Evolutionary conservation across 2,113 vertebrate genomes (phyloP).

Genomic region (Procavia capensis): DNA sequence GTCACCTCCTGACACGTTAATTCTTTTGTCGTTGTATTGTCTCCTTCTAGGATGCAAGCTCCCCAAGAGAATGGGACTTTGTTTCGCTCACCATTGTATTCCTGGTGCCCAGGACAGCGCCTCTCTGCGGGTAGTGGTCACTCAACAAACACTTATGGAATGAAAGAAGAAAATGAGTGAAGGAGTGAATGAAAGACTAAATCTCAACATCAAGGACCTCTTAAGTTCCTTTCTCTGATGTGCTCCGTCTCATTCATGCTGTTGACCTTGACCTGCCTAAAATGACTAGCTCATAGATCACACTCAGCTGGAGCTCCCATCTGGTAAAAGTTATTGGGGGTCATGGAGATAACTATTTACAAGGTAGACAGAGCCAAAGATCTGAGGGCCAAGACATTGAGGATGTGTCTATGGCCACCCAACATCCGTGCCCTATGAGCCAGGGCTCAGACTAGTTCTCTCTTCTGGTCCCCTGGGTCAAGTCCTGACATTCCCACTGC

Average conservation of each 20-base stretch:
- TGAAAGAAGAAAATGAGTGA: background rate
- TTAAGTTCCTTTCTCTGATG: background rate
- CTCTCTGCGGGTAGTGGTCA: fast-evolving
- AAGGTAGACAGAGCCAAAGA: background rate
- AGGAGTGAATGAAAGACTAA: background rate
- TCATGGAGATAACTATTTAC: background rate
- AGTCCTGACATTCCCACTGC: background rate
- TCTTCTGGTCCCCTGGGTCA: background rate
- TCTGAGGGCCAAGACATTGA: background rate
- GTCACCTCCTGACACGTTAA: fast-evolving
- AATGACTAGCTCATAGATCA: background rate
- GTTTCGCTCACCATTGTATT: fast-evolving
- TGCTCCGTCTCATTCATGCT: background rate
- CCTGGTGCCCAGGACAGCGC: background rate
- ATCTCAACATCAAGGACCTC: background rate
- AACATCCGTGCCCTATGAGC: background rate
- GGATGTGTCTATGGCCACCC: background rate
- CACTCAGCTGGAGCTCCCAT: fast-evolving
- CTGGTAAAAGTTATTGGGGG: too few species aligned
- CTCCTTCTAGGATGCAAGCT: background rate
- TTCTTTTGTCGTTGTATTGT: background rate
- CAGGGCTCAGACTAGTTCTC: background rate
- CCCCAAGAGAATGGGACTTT: background rate
- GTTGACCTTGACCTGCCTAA: background rate
- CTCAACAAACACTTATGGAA: background rate